These are phyloP conservation scores for Ophion slaviceki DNA, from an alignment of 2,888 invertebrate genomes.

Conservation along the genomic window DNA sequence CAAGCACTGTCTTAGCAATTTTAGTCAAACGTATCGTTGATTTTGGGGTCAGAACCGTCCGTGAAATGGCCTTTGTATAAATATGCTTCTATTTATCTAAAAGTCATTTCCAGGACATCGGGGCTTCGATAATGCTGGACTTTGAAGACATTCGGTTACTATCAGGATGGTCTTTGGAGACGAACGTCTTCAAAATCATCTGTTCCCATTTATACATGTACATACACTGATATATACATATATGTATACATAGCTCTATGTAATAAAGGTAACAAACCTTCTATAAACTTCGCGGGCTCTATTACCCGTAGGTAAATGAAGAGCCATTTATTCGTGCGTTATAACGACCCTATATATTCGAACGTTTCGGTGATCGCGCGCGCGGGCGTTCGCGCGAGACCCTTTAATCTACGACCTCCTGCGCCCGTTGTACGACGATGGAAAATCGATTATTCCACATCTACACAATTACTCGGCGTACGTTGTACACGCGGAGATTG, in stretches of 20 bases:
- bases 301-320: conserved; percentile 69
- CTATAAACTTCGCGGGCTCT: conserved; percentile 67
- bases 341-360: conserved; percentile 43
- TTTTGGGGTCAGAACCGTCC: too few relatives aligned
- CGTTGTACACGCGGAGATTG: background rate
- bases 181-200: background rate
- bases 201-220: background rate
- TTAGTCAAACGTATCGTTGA: too few relatives aligned
- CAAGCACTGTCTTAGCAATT: too few relatives aligned
- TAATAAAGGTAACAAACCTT: conserved; percentile 51
- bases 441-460: conserved; percentile 66
- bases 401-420: conserved; percentile 60
- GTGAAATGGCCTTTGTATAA: too few relatives aligned
- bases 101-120: background rate
- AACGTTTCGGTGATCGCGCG: conserved; percentile 38
- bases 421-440: conserved; percentile 56
- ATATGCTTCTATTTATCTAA: background rate
- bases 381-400: conserved; percentile 40
- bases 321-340: conserved; percentile 66
- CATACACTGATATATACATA: background rate
- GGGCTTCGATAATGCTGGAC: background rate
- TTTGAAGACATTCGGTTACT: background rate
- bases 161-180: background rate
- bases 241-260: background rate
- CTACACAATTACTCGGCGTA: background rate